Percentiles rank a stretch among this genome's conserved stretches.
phyloP scores from a whole-genome alignment of 1,140 invertebrate genomes.

The Papilio helenus region DNA sequence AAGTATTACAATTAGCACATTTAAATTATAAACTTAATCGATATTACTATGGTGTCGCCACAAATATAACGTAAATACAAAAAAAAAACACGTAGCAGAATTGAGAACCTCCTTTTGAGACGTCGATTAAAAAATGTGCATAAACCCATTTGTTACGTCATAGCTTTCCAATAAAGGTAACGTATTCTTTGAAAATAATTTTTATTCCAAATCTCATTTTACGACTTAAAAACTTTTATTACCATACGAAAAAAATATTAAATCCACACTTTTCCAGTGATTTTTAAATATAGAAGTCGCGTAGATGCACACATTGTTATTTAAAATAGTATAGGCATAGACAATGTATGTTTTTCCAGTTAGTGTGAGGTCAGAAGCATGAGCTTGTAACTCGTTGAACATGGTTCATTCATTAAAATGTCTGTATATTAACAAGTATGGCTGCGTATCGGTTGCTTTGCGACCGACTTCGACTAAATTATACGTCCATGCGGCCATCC shows the following conservation, averaged over 20 bases:
- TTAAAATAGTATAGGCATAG: not conserved
- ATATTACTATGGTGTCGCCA: not conserved
- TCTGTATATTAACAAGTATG: constrained; percentile 54
- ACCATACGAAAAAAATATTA: no score
- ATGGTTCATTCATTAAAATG: constrained; percentile 69
- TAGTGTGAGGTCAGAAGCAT: constrained; percentile 55
- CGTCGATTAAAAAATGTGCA: no score
- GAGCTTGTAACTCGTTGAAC: constrained; percentile 47
- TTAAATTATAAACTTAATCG: not conserved
- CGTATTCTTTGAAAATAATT: no score
- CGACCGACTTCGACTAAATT: constrained; percentile 20
- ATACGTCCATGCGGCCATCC: not conserved
- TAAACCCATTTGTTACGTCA: no score
- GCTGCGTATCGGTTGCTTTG: constrained; percentile 34
- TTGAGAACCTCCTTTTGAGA: no score
- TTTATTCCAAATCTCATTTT: no score
- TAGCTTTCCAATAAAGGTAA: no score
- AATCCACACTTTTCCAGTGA: no score
- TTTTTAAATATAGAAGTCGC: not conserved
- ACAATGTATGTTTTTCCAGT: constrained; percentile 44
- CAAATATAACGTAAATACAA: no score
- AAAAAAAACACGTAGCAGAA: no score
- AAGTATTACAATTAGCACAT: constrained; percentile 20
- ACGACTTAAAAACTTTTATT: no score
- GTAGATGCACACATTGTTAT: not conserved